Conservation (phyloP, 2,888 invertebrate genomes). For the Sycophila texana region DNA sequence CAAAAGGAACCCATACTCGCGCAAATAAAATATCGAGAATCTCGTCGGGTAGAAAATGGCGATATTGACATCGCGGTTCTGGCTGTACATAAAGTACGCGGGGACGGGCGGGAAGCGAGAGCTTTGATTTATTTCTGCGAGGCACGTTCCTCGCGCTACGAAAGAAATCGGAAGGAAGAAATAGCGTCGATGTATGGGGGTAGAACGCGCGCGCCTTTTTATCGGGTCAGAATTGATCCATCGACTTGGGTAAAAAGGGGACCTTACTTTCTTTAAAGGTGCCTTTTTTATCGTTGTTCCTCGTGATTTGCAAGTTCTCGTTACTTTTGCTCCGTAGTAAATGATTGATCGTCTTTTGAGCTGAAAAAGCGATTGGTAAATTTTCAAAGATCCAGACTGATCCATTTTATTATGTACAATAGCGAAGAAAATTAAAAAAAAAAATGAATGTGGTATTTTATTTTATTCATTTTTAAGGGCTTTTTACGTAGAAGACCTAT, state of each 20-base stretch:
- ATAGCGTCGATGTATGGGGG: slow-evolving; percentile 6
- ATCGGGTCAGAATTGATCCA: slow-evolving; percentile 46
- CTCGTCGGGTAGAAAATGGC: slow-evolving; percentile 13
- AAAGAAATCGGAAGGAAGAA: slow-evolving; percentile 40
- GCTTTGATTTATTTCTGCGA: slow-evolving; percentile 46
- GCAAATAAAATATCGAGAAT: slow-evolving; percentile 18
- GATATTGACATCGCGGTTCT: slow-evolving; percentile 20
- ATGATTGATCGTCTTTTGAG: too few relatives aligned
- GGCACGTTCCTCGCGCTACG: slow-evolving; percentile 40
- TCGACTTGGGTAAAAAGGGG: not conserved
- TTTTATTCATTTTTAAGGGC: too few relatives aligned
- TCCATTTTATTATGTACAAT: too few relatives aligned
- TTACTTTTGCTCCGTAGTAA: not conserved
- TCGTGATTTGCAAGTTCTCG: slow-evolving; percentile 6
- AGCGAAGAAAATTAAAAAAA: too few relatives aligned
- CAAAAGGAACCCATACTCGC: not conserved
- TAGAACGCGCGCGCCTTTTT: slow-evolving; percentile 19
- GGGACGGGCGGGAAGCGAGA: not conserved
- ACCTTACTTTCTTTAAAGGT: not conserved
- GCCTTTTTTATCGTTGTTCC: not conserved
- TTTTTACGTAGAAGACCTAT: too few relatives aligned
- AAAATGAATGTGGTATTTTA: too few relatives aligned
- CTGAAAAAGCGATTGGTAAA: too few relatives aligned
- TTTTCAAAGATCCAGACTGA: too few relatives aligned
- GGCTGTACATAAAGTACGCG: not conserved